Conservation (phyloP, 2,888 invertebrate species). For the Polydesmus complanatus region DNA sequence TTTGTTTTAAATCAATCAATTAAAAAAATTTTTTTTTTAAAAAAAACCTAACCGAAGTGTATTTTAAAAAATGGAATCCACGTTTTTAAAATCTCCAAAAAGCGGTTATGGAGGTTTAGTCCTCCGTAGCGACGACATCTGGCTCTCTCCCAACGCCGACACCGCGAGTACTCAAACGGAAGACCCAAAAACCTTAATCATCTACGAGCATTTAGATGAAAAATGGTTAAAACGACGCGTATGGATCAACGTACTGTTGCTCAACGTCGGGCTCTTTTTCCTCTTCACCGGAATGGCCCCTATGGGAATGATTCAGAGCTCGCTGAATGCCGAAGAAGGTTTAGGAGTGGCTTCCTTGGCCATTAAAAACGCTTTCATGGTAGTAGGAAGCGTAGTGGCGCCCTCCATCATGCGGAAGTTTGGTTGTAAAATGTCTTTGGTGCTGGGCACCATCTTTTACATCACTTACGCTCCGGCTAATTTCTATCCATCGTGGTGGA, state of each 20-base stretch:
- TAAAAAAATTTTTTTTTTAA: no score
- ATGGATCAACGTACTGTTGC: not conserved
- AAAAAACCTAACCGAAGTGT: no score
- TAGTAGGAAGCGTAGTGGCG: not conserved
- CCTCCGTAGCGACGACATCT: no score
- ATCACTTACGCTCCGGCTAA: not conserved
- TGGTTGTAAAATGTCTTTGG: not conserved
- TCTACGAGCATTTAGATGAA: not conserved
- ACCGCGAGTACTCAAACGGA: no score
- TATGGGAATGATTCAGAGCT: conserved; percentile 3
- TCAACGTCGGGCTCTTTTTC: not conserved
- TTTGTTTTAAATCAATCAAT: no score
- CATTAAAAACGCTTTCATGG: not conserved
- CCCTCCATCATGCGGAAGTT: not conserved
- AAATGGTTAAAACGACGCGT: not conserved
- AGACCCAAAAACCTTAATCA: no score
- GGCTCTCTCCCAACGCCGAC: no score
- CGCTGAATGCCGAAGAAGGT: not conserved
- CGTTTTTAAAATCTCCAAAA: no score
- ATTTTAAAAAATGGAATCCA: no score
- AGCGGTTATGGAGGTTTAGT: no score
- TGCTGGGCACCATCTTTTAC: not conserved
- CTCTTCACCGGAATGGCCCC: not conserved
- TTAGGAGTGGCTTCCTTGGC: conserved; percentile 5
- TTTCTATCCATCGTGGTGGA: not conserved